Base-by-base conservation (phyloP, 2,113 vertebrate genomes). In the Tachycineta bicolor region DNA sequence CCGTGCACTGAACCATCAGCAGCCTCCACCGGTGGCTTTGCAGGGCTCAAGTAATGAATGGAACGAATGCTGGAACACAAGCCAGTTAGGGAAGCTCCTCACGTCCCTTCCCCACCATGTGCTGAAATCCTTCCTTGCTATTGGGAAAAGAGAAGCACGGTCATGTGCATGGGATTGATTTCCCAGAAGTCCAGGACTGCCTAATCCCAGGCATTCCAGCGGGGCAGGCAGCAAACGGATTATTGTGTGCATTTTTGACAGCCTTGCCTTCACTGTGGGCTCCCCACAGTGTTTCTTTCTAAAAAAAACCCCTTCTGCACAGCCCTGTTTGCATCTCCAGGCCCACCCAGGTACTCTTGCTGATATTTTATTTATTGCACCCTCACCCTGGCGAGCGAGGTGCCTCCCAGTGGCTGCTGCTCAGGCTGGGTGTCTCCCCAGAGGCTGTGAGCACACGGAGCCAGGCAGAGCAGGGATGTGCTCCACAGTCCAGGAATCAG, bases 331-430 rank as follows among this genome's bases (percentile, higher is more conserved):
- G 1, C 14, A 12, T 59, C 76, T 62, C 76, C 17, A 62, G 76
- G 34, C 89, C 95, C 89, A 33, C 89, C 79, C 49, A 46, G 34
- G 63, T 71, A 47, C 83, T 67, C 87, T 5, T 3, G 56, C 85
- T 93, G 33, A 82, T 97, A 69, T 95, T 96, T 94, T 88, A 96
- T 97, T 95, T 86, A 96, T 85, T 85, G 68, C 78, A 84, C 58
- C 85, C 95, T 85, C 76, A 18, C 71, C 41, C 83, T 94, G 69
- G 43, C 41, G 19, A 77, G 85, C 5, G 50, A 79, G 83, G 49
- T 83, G 34, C 95, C 79, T 80, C 91, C 83, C 85, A 76, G 22
- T 12, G 41, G 22, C 44, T 58, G 62, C 84, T 97, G 37, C 94
- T 96, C 49, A 87, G 89, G 28, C 60, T 4, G 62, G 6, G 64